Conservation (phyloP, 1,140 invertebrate species). For the Atta cephalotes region DNA sequence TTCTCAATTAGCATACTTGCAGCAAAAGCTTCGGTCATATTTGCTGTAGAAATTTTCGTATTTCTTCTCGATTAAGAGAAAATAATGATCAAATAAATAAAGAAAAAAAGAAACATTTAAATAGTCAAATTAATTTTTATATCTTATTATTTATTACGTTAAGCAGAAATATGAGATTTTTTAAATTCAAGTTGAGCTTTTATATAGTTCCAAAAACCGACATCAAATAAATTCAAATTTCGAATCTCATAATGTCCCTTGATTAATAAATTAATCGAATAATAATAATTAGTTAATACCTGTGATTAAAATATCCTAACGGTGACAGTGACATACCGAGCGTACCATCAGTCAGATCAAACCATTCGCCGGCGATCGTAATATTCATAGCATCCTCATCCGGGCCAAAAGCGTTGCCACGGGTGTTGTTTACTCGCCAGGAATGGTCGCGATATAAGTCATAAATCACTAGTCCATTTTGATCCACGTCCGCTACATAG, state of each 20-base stretch:
- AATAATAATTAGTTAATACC: slow-evolving; percentile 72
- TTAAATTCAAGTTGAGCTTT: neutral
- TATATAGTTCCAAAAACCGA: neutral
- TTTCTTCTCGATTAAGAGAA: neutral
- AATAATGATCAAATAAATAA: neutral
- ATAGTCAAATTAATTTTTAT: neutral
- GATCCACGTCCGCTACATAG: slow-evolving; percentile 85
- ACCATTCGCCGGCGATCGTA: slow-evolving; percentile 83
- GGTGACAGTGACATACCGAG: slow-evolving; percentile 85
- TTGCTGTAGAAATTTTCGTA: neutral
- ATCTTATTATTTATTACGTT: neutral
- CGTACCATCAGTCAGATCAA: slow-evolving; percentile 83
- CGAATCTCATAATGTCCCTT: neutral
- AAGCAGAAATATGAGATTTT: neutral
- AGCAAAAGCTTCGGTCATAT: neutral
- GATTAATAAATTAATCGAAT: neutral
- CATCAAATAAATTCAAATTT: neutral
- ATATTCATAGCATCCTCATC: slow-evolving; percentile 82
- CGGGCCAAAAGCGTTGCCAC: slow-evolving; percentile 84
- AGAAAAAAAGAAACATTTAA: neutral
- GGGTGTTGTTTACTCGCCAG: slow-evolving; percentile 84
- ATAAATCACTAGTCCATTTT: slow-evolving; percentile 84
- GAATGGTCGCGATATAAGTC: slow-evolving; percentile 80
- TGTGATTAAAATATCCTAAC: slow-evolving; percentile 80
- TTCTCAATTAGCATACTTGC: neutral